These are phyloP conservation scores for Drosophila stalkeri DNA, from an alignment of 2,888 invertebrate genomes.

Conservation along the genomic window DNA sequence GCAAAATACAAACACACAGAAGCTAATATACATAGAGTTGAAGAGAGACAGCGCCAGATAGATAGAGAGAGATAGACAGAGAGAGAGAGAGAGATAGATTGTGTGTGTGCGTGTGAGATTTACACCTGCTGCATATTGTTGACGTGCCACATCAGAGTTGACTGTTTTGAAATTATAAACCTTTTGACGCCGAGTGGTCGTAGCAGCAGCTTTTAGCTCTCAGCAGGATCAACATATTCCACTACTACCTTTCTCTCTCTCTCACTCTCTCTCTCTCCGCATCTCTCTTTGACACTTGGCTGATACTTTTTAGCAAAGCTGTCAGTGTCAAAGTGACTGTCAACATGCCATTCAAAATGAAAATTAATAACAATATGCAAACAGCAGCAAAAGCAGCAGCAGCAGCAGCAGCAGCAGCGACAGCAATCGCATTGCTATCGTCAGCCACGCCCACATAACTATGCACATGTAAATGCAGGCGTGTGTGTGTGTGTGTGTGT, in stretches of 20 bases:
- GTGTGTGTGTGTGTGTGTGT: background rate
- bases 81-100: background rate
- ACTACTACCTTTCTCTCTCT: conserved; percentile 3
- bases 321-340: conserved; percentile 82
- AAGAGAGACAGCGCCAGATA: background rate
- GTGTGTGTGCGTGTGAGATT: conserved; percentile 40
- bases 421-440: conserved; percentile 30
- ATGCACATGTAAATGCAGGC: conserved; percentile 3
- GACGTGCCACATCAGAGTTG: conserved; percentile 66
- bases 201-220: conserved; percentile 43
- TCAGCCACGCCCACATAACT: conserved; percentile 35
- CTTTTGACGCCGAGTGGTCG: conserved; percentile 62
- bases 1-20: conserved; percentile 26
- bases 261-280: background rate
- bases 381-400: conserved; percentile 46
- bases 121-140: conserved; percentile 72
- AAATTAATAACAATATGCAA: conserved; percentile 80
- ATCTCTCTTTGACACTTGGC: conserved; percentile 32
- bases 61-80: background rate
- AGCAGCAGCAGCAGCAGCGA: conserved; percentile 37
- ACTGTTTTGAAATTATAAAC: conserved; percentile 71
- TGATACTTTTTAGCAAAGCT: conserved; percentile 70
- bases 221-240: conserved; percentile 40
- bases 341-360: conserved; percentile 83
- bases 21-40: conserved; percentile 3